phyloP scores from a whole-genome alignment of 2,797 vertebrate species.

The Scomberomorus guttatus region DNA sequence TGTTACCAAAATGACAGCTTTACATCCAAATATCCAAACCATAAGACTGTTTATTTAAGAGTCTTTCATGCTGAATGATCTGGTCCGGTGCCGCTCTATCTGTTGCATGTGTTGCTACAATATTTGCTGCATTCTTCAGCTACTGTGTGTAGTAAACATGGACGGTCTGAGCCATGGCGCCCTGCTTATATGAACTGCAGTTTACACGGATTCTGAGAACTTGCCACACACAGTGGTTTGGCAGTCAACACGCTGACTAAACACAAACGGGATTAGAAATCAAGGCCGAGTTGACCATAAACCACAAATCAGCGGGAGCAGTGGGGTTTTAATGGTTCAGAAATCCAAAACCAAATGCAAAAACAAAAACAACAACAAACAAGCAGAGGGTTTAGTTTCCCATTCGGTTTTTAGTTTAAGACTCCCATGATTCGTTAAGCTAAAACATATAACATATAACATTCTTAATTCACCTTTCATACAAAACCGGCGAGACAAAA shows the following conservation, averaged over 20 bases:
- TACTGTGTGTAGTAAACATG: slow-evolving; percentile 46
- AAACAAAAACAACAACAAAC: slow-evolving; percentile 33
- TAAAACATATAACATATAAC: no score
- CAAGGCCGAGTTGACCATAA: slow-evolving; percentile 22
- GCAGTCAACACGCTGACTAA: slow-evolving; percentile 3
- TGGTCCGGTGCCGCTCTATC: neutral
- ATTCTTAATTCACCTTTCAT: neutral
- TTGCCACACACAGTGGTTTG: slow-evolving; percentile 8
- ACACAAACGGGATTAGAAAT: slow-evolving; percentile 22
- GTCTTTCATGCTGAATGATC: neutral
- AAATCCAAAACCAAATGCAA: slow-evolving; percentile 24
- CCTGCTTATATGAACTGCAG: slow-evolving; percentile 11
- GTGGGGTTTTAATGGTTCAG: slow-evolving; percentile 47
- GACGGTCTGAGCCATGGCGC: neutral
- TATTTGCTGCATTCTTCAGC: slow-evolving; percentile 60
- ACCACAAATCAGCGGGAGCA: slow-evolving; percentile 27
- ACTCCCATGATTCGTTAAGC: neutral
- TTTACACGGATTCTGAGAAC: neutral
- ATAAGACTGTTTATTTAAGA: neutral
- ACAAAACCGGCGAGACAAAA: slow-evolving; percentile 8
- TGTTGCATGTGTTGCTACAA: slow-evolving; percentile 61
- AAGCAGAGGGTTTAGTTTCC: slow-evolving; percentile 16
- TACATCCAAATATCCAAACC: neutral
- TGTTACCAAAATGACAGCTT: neutral
- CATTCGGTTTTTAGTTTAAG: neutral